Percentiles rank a stretch among this genome's conserved stretches.
These are phyloP conservation scores for Chionomys nivalis DNA, from an alignment of 2,113 vertebrate species.

Conservation along the genomic window DNA sequence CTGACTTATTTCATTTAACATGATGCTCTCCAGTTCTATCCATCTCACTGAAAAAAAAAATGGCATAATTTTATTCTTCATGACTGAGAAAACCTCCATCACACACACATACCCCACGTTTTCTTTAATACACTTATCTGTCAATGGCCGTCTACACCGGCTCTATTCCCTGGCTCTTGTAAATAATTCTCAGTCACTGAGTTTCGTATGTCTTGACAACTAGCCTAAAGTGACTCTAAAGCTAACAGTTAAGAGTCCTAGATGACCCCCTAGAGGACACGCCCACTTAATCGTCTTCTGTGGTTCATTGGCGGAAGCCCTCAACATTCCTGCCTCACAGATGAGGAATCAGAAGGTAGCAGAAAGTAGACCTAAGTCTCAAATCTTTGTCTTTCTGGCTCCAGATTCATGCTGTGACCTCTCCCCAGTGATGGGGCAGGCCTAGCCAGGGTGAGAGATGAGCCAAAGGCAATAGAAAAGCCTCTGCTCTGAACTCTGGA, in stretches of 20 bases:
- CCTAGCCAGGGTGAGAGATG: not conserved
- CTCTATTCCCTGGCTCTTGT: not conserved
- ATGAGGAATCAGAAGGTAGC: not conserved
- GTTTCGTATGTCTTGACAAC: not conserved
- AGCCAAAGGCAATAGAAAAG: not conserved
- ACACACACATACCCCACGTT: not conserved
- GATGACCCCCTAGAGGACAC: not conserved
- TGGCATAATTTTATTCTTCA: not conserved
- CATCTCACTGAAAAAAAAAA: not conserved
- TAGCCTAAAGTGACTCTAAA: not conserved
- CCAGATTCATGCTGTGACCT: not conserved
- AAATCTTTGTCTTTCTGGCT: not conserved
- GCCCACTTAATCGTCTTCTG: not conserved
- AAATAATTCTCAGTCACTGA: not conserved
- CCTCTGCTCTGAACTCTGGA: not conserved
- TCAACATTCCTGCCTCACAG: not conserved
- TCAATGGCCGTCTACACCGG: no score
- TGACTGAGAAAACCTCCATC: not conserved
- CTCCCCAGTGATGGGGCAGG: fast-evolving
- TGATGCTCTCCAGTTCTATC: not conserved
- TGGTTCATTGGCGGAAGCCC: not conserved
- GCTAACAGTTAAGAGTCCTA: not conserved
- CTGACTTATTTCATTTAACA: not conserved
- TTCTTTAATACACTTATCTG: not conserved
- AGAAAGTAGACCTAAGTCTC: not conserved